phyloP scores from a whole-genome alignment of 2,797 vertebrate species.

The Enteromius anoplus region DNA sequence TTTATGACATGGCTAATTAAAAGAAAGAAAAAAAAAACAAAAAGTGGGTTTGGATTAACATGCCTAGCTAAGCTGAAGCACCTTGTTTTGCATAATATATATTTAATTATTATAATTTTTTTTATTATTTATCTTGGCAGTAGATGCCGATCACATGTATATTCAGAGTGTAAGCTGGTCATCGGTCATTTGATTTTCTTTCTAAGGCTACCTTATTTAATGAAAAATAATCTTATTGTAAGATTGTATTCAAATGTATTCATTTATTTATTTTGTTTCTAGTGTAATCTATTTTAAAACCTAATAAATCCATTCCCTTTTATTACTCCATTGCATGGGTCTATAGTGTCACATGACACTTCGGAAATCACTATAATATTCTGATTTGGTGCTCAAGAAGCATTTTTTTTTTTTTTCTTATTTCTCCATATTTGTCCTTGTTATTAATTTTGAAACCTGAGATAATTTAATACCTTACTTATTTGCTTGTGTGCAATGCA shows the following conservation, averaged over 20 bases:
- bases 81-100: conserved; percentile 36
- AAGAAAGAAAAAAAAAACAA: conserved; percentile 24
- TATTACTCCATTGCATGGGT: not conserved
- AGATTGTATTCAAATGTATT: not conserved
- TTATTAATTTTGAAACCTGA: not conserved
- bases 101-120: no score
- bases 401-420: not conserved
- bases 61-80: conserved; percentile 54
- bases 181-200: not conserved
- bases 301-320: not conserved
- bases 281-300: not conserved
- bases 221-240: not conserved
- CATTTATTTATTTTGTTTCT: not conserved
- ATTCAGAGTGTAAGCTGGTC: not conserved
- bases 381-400: not conserved
- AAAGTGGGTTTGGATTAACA: conserved; percentile 68
- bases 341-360: not conserved
- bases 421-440: not conserved
- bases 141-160: not conserved
- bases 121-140: conserved; percentile 35
- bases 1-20: conserved; percentile 74
- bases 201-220: not conserved
- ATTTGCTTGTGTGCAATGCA: not conserved
- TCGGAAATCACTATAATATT: not conserved
- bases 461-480: not conserved